Conservation (phyloP, 2,113 vertebrate genomes). For the Gymnocephalus cernua region DNA sequence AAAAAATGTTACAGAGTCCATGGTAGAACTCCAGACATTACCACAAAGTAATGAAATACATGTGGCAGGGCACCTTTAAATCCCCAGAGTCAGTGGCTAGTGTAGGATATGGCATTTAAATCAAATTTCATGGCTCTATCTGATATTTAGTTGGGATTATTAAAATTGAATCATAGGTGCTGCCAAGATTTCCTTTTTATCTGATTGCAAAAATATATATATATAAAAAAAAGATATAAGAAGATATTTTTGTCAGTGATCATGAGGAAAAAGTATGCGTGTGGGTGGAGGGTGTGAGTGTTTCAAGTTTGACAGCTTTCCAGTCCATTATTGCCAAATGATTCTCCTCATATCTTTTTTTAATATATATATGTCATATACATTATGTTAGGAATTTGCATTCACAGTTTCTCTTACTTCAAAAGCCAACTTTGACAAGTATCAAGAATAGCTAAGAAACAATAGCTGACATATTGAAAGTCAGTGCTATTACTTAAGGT, state of each 20-base stretch:
- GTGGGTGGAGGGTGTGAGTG: not conserved
- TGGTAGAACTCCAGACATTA: no score
- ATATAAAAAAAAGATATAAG: conserved; percentile 46
- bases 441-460: conserved; percentile 9
- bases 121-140: conserved; percentile 47
- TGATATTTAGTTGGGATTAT: conserved; percentile 63
- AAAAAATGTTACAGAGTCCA: no score
- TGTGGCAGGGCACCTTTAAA: no score
- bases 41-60: no score
- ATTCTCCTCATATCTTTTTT: conserved; percentile 36
- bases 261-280: conserved; percentile 16
- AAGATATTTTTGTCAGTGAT: conserved; percentile 38
- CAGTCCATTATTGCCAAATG: not conserved
- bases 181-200: conserved; percentile 58
- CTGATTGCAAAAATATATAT: conserved; percentile 40
- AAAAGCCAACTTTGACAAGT: conserved; percentile 38
- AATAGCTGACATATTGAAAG: conserved; percentile 12
- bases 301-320: conserved; percentile 46
- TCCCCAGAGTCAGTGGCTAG: conserved; percentile 50
- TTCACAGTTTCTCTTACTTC: conserved; percentile 29
- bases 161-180: conserved; percentile 64
- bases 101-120: conserved; percentile 63
- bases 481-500: conserved; percentile 18
- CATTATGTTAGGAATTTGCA: conserved; percentile 18
- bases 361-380: conserved; percentile 28